Percentiles rank a stretch among this genome's conserved stretches.
phyloP scores from a whole-genome alignment of 2,797 vertebrate species.

The Danio tinwini region DNA sequence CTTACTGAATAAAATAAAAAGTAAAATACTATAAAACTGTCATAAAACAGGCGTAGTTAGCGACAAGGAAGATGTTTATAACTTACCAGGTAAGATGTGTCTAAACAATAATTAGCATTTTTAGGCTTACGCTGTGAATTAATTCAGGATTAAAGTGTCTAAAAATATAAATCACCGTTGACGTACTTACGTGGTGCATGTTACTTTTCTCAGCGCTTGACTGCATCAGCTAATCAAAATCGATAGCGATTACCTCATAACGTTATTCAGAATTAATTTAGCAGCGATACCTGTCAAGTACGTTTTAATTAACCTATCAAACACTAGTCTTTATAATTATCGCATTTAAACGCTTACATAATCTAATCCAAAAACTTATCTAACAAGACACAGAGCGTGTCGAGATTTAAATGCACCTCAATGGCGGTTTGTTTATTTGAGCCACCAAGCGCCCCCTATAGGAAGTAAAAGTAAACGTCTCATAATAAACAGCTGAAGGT shows the following conservation, averaged over 20 bases:
- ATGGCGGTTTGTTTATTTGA: neutral
- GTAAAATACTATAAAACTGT: rapidly evolving
- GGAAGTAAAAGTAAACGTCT: neutral
- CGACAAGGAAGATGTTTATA: neutral
- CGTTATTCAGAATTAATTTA: neutral
- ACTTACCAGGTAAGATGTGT: neutral
- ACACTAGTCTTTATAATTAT: neutral
- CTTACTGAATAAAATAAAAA: too few species aligned
- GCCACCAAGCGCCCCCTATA: conserved; percentile 11
- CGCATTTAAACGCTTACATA: neutral
- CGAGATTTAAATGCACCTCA: neutral
- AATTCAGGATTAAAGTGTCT: neutral
- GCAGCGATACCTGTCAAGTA: neutral
- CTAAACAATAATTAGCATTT: neutral
- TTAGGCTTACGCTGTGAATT: neutral
- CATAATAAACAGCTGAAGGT: conserved; percentile 29
- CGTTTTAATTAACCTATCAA: neutral
- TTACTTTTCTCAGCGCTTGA: neutral
- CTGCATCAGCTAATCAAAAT: conserved; percentile 8
- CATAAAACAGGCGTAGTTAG: neutral
- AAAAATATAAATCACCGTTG: neutral
- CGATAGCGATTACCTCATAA: neutral
- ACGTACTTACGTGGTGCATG: neutral
- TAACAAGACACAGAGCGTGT: neutral
- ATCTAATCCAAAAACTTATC: neutral